phyloP scores from a whole-genome alignment of 2,888 invertebrate genomes.

The Amblyjoppa fuscipennis region DNA sequence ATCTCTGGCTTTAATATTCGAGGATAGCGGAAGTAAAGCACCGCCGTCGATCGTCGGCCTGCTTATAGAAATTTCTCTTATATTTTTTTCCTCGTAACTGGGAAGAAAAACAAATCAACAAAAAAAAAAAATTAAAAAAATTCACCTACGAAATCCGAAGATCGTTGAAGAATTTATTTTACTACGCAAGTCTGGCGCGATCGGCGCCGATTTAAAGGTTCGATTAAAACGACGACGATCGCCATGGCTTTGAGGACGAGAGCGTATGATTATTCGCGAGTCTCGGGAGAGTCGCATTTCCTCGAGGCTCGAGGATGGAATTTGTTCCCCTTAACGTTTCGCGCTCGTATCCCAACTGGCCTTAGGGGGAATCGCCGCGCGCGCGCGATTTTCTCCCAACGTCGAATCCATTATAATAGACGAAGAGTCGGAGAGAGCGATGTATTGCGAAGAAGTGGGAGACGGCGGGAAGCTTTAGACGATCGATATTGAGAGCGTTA shows the following conservation, averaged over 20 bases:
- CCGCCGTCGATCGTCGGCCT: slow-evolving; percentile 33
- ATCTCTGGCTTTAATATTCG: slow-evolving; percentile 14
- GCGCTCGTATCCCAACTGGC: slow-evolving; percentile 73
- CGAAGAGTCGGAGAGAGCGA: slow-evolving; percentile 2
- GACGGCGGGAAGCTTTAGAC: slow-evolving; percentile 3
- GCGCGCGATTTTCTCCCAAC: slow-evolving; percentile 14
- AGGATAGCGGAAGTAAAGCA: not conserved
- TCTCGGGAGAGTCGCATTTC: not conserved
- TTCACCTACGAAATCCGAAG: slow-evolving; percentile 17
- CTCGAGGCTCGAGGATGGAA: not conserved
- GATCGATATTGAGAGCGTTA: slow-evolving; percentile 18
- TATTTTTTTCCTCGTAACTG: slow-evolving; percentile 37
- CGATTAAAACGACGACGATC: not conserved
- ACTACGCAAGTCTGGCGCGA: slow-evolving; percentile 2
- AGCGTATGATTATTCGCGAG: not conserved
- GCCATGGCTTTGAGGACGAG: not conserved
- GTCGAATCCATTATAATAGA: not conserved
- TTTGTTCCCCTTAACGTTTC: slow-evolving; percentile 69
- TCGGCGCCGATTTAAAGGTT: not conserved
- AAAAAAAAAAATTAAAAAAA: not conserved
- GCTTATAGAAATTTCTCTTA: slow-evolving; percentile 52
- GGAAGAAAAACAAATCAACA: not conserved
- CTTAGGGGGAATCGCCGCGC: slow-evolving; percentile 62
- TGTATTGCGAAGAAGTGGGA: slow-evolving; percentile 8
- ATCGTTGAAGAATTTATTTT: slow-evolving; percentile 38